Evolutionary conservation across 1,140 invertebrate species (phyloP), one percentile per base, ranked within the genome.

Genomic region (Coptotermes formosanus): DNA sequence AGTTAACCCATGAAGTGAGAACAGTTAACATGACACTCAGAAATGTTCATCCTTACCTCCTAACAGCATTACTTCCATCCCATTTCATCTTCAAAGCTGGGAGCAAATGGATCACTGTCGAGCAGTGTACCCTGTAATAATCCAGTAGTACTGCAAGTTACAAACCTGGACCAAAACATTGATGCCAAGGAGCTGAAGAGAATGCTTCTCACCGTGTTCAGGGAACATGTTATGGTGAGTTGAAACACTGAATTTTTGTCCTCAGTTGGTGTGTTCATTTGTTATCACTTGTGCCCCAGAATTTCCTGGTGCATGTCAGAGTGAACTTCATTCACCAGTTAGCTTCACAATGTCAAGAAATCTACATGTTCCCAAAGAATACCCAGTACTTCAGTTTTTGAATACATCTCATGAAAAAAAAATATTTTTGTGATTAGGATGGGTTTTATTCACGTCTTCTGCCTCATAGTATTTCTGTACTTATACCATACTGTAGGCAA

Each of bases 131-230:
- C 52, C 52, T 75, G 64, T 30, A 55, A 38, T 32, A 52, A 83
- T 64, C 92, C 93, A 2, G 93, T 96, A 30, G 95, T 96, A 89
- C 90, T 97, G 11, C 92, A 94, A 87, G 94, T 96, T 38, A 94
- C 95, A 45, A 96, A 96, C 91, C 91, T 97, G 83, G 96, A 97
- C 91, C 94, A 95, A 88, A 95, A 93, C 87, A 95, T 96, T 87
- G 94, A 95, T 89, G 91, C 93, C 11, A 93, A 93, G 84, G 95
- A 96, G 88, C 94, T 96, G 92, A 94, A 94, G 88, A 93, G 92
- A 82, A 93, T 95, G 83, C 90, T 97, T 11, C 91, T 92, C 48
- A 92, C 92, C 59, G 92, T 94, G 59, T 95, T 96, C 87, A 93
- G 93, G 88, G 93, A 95, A 88, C 94, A 95, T 89, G 93, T 94